Evolutionary conservation across 2,113 vertebrate species (phyloP).

Genomic region (Anarhynchus alexandrinus): DNA sequence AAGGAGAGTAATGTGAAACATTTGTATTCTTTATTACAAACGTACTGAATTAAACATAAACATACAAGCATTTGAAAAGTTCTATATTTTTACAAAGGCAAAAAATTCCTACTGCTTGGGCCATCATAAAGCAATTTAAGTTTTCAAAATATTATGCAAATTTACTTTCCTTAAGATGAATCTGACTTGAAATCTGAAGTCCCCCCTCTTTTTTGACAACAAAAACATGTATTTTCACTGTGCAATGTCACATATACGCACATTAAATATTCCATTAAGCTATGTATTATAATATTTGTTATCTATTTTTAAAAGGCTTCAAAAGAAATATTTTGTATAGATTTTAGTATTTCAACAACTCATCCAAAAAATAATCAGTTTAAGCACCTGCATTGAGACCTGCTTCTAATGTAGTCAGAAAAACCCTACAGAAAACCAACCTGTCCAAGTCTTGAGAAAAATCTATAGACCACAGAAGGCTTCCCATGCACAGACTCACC

Average conservation of each 20-base stretch:
- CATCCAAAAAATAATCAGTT: not conserved
- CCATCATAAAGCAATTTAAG: not conserved
- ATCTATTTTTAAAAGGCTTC: not conserved
- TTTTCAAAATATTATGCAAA: not conserved
- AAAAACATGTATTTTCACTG: not conserved
- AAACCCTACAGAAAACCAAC: slow-evolving; percentile 67
- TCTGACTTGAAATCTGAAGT: not conserved
- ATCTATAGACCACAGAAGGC: slow-evolving; percentile 86
- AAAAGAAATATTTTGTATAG: not conserved
- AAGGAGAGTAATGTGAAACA: not conserved
- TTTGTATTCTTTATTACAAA: not conserved
- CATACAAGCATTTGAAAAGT: not conserved
- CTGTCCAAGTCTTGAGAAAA: slow-evolving; percentile 95
- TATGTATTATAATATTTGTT: not conserved
- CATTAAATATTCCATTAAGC: not conserved
- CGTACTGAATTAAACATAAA: not conserved
- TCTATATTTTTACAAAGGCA: not conserved
- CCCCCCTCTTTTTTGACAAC: not conserved
- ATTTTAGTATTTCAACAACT: not conserved
- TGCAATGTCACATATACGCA: rapidly evolving
- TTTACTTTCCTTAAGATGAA: not conserved
- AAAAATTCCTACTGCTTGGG: not conserved
- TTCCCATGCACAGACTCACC: slow-evolving; percentile 97
- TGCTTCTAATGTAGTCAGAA: not conserved
- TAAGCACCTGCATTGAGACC: not conserved